phyloP scores from a whole-genome alignment of 2,113 vertebrate genomes.

The Hylia prasina region DNA sequence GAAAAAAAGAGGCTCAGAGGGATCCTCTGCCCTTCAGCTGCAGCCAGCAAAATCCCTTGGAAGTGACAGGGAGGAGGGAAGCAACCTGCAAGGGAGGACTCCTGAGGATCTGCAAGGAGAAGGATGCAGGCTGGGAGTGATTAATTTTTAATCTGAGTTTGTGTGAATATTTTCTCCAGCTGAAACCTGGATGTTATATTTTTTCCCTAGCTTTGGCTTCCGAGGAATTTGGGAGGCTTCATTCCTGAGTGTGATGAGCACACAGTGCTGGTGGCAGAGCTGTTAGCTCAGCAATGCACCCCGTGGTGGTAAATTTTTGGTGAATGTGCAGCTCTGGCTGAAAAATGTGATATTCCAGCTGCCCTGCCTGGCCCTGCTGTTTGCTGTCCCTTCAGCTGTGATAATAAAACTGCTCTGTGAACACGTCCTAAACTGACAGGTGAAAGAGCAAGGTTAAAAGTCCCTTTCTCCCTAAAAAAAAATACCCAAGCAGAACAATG shows the following conservation, averaged over 20 bases:
- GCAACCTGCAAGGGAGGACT: not conserved
- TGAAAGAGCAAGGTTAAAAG: not conserved
- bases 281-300: not conserved
- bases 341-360: not conserved
- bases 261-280: not conserved
- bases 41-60: not conserved
- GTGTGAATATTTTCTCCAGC: not conserved
- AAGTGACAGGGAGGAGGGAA: not conserved
- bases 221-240: not conserved
- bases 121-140: not conserved
- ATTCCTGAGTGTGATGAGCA: not conserved
- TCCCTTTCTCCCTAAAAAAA: not conserved
- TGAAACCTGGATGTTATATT: not conserved
- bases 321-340: not conserved
- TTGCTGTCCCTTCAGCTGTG: not conserved
- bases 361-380: not conserved
- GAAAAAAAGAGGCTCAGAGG: not conserved
- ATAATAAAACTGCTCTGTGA: not conserved
- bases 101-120: not conserved
- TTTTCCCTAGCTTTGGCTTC: not conserved
- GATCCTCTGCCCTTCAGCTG: not conserved
- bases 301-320: not conserved
- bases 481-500: not conserved
- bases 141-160: not conserved
- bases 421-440: not conserved